A percentile compares a stretch with the other conserved stretches of the same genome.
Evolutionary conservation across 2,888 invertebrate species (phyloP).

Genomic region (Acleris sparsana): DNA sequence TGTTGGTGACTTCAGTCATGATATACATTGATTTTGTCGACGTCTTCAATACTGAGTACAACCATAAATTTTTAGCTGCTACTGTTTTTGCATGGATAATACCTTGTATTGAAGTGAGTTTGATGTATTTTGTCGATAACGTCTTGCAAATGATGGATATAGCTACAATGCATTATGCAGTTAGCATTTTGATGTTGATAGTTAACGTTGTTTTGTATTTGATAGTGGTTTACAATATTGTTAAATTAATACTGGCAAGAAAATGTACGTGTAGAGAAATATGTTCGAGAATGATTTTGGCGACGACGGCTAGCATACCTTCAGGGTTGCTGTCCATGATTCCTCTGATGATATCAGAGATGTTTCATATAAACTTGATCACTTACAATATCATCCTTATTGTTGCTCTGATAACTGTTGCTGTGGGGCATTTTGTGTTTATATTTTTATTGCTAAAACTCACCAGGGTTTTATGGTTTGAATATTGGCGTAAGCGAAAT

Average conservation of each 20-base stretch:
- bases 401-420: conserved; percentile 2
- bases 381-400: neutral
- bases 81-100: conserved; percentile 3
- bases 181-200: conserved; percentile 4
- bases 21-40: conserved; percentile 13
- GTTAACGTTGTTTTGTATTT: conserved; percentile 5
- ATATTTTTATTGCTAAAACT: neutral
- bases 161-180: neutral
- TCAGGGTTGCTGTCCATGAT: conserved; percentile 3
- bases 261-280: neutral
- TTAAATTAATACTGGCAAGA: neutral
- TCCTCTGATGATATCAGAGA: neutral
- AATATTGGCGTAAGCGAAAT: conserved; percentile 2
- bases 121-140: neutral
- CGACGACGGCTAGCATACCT: conserved; percentile 1
- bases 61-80: neutral
- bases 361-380: neutral
- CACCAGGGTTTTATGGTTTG: conserved; percentile 5
- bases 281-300: neutral
- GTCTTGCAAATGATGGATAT: neutral
- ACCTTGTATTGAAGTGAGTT: conserved; percentile 4
- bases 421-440: neutral
- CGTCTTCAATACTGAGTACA: neutral
- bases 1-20: conserved; percentile 6
- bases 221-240: neutral